Percentiles rank a stretch among this genome's conserved stretches.
phyloP scores from a whole-genome alignment of 2,113 vertebrate species.

The Amazona guildingii region DNA sequence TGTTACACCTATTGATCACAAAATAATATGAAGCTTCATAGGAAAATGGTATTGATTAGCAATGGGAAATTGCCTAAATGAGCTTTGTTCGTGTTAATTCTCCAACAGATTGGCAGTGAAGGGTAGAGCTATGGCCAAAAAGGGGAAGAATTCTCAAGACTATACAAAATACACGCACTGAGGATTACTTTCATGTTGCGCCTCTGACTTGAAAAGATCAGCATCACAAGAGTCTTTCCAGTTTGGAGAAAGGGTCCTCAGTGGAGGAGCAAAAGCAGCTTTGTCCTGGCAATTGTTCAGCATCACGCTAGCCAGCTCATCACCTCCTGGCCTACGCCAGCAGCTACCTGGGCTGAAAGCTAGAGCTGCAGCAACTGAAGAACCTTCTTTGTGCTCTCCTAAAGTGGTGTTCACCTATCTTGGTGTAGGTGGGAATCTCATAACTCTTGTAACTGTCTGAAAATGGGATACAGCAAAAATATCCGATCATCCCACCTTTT shows the following conservation, averaged over 20 bases:
- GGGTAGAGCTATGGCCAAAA: neutral
- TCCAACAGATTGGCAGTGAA: neutral
- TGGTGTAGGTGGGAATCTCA: neutral
- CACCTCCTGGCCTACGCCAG: neutral
- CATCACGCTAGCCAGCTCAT: neutral
- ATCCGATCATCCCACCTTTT: neutral
- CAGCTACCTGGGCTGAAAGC: neutral
- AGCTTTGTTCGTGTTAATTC: neutral
- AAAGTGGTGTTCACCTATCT: neutral
- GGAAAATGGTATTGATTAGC: neutral
- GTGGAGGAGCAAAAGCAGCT: neutral
- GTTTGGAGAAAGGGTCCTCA: neutral
- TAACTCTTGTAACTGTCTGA: neutral
- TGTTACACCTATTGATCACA: neutral
- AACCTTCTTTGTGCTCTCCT: neutral
- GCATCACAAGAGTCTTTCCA: neutral
- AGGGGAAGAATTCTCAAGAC: neutral
- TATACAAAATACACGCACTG: neutral
- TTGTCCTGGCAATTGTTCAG: neutral
- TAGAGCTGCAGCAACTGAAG: neutral
- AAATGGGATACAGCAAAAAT: neutral
- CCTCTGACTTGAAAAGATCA: neutral
- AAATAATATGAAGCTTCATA: neutral
- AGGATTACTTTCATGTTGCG: neutral
- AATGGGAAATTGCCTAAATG: neutral